Percentiles rank a stretch among this genome's conserved stretches.
Conservation (phyloP, 2,797 vertebrate genomes). For the Peromyscus eremicus region DNA sequence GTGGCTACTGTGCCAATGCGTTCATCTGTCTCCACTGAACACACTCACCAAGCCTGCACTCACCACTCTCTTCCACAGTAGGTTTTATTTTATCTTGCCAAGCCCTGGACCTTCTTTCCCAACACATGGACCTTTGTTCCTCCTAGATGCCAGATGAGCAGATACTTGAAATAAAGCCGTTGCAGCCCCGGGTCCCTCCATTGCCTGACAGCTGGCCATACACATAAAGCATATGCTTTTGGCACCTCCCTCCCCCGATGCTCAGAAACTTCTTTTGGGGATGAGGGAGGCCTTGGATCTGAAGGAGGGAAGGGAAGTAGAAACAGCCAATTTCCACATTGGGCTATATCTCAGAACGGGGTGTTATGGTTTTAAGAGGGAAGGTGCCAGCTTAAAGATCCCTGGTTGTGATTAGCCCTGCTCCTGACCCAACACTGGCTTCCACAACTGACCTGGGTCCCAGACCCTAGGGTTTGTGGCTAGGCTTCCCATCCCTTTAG, state of each 20-base stretch:
- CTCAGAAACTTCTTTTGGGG: neutral
- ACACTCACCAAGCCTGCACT: fast-evolving
- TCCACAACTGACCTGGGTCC: neutral
- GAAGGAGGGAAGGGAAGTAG: neutral
- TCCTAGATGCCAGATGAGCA: too few species aligned
- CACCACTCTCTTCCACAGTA: neutral
- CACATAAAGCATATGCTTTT: fast-evolving
- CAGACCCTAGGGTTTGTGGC: neutral
- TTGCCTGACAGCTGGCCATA: fast-evolving
- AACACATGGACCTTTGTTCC: neutral
- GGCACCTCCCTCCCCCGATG: too few species aligned
- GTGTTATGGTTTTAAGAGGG: neutral
- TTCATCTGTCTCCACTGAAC: neutral
- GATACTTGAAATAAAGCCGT: neutral
- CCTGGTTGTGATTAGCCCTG: fast-evolving
- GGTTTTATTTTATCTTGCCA: neutral
- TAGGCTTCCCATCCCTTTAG: neutral
- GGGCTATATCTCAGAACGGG: neutral
- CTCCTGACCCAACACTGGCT: fast-evolving
- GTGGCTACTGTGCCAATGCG: fast-evolving
- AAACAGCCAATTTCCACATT: neutral
- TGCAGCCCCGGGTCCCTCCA: fast-evolving
- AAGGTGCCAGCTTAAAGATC: neutral
- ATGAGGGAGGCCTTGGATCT: neutral
- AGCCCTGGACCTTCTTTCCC: neutral